phyloP scores from a whole-genome alignment of 2,888 invertebrate species.

The Deroplatys truncata region DNA sequence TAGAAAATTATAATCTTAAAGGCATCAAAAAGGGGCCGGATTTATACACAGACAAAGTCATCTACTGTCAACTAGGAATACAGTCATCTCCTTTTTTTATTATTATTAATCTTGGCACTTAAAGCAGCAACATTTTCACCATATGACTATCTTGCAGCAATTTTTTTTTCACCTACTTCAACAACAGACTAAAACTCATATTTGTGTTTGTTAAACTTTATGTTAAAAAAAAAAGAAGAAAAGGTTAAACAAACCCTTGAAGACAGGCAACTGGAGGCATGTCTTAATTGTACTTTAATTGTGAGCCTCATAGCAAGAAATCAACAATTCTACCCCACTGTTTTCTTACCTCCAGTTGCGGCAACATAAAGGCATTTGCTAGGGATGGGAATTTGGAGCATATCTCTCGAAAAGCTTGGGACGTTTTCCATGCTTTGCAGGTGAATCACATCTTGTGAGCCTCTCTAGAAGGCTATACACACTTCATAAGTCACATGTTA shows the following conservation, averaged over 20 bases:
- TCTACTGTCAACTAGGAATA: slow-evolving; percentile 17
- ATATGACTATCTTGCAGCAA: neutral
- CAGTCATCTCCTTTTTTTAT: slow-evolving; percentile 17
- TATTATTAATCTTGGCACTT: slow-evolving; percentile 24
- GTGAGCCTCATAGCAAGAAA: slow-evolving; percentile 16
- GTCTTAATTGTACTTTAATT: slow-evolving; percentile 25
- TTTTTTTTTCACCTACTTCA: slow-evolving; percentile 1
- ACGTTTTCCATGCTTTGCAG: too few relatives aligned
- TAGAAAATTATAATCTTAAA: slow-evolving; percentile 26
- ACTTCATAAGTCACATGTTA: too few relatives aligned
- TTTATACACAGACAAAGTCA: slow-evolving; percentile 18
- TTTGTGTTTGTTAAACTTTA: neutral
- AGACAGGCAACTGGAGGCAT: slow-evolving; percentile 17
- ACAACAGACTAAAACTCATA: slow-evolving; percentile 15
- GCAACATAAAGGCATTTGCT: neutral
- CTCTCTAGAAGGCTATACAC: too few relatives aligned
- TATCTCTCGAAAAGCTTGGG: too few relatives aligned
- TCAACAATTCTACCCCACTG: neutral
- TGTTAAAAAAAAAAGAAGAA: slow-evolving; percentile 1
- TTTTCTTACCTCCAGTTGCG: neutral
- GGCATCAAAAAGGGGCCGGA: slow-evolving; percentile 29
- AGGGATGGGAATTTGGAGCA: too few relatives aligned
- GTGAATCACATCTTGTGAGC: too few relatives aligned
- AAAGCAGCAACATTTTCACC: slow-evolving; percentile 18
- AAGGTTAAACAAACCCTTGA: neutral